Conservation (phyloP, 2,888 invertebrate genomes). For the Enchytraeus crypticus region DNA sequence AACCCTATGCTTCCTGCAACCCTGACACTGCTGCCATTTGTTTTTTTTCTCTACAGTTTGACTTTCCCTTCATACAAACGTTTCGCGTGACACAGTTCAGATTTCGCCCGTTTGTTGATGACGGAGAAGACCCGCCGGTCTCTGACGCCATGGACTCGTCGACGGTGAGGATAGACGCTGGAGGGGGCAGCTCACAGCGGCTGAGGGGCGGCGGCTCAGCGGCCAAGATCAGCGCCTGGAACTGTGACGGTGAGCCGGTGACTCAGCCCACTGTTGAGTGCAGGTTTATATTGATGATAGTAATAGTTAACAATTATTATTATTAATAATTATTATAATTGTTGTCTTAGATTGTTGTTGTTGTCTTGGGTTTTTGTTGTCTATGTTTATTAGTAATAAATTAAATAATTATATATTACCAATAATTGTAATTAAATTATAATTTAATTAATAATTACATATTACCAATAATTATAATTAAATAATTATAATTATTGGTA, state of each 20-base stretch:
- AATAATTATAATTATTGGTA: no score
- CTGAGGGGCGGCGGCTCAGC: slow-evolving; percentile 18
- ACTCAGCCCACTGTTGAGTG: slow-evolving; percentile 59
- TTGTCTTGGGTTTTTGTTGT: no score
- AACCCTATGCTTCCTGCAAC: no score
- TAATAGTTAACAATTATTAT: neutral
- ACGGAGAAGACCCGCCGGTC: slow-evolving; percentile 21
- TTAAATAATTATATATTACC: no score
- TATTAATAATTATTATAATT: neutral
- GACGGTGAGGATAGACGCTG: slow-evolving; percentile 1
- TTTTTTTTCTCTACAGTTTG: slow-evolving; percentile 51
- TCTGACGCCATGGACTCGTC: slow-evolving; percentile 7
- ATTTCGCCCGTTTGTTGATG: slow-evolving; percentile 55
- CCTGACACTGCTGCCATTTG: no score
- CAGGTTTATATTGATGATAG: slow-evolving; percentile 31
- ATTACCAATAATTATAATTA: no score
- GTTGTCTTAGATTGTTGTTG: no score
- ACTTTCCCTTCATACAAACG: slow-evolving; percentile 66
- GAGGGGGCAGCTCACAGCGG: slow-evolving; percentile 23
- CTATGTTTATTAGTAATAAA: no score
- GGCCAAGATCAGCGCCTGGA: slow-evolving; percentile 66
- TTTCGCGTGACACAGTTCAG: slow-evolving; percentile 64
- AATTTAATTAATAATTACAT: no score
- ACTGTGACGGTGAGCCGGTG: slow-evolving; percentile 72
- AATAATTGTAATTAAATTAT: no score